Evolutionary conservation across 2,888 invertebrate species (phyloP).

Genomic region (Leptura quadrifasciata): DNA sequence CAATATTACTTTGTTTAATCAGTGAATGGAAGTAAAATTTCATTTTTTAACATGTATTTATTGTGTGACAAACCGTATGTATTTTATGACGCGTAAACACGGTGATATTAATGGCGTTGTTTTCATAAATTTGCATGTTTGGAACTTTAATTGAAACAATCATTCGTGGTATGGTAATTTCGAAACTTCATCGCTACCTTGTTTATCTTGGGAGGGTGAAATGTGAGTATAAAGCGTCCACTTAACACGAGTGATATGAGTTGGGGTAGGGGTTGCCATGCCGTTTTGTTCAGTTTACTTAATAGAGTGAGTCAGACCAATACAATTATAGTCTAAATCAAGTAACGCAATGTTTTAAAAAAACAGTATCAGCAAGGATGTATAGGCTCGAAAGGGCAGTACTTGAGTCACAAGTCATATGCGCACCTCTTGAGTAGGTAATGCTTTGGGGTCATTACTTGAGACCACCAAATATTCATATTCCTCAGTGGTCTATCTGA

Average conservation of each 20-base stretch:
- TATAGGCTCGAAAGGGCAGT: too few relatives aligned
- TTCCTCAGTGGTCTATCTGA: too few relatives aligned
- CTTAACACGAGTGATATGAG: neutral
- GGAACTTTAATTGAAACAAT: neutral
- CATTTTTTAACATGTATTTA: conserved; percentile 1
- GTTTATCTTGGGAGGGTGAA: neutral
- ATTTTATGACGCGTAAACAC: neutral
- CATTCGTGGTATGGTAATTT: neutral
- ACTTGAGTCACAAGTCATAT: too few relatives aligned
- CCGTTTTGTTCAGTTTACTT: neutral
- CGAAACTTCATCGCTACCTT: neutral
- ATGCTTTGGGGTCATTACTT: too few relatives aligned
- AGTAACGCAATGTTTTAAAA: too few relatives aligned
- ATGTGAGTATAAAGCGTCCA: neutral
- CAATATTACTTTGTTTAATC: conserved; percentile 38
- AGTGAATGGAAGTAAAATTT: conserved; percentile 8
- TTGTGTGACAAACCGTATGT: neutral
- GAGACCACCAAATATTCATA: too few relatives aligned
- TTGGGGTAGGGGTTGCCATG: neutral
- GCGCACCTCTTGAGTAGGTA: too few relatives aligned
- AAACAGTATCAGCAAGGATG: too few relatives aligned
- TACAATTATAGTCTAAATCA: too few relatives aligned
- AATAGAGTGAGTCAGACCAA: too few relatives aligned
- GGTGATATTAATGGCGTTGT: conserved; percentile 1
- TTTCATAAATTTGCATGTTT: neutral